Base-by-base conservation (phyloP, 1,140 invertebrate species). In the Metopolophium dirhodum region DNA sequence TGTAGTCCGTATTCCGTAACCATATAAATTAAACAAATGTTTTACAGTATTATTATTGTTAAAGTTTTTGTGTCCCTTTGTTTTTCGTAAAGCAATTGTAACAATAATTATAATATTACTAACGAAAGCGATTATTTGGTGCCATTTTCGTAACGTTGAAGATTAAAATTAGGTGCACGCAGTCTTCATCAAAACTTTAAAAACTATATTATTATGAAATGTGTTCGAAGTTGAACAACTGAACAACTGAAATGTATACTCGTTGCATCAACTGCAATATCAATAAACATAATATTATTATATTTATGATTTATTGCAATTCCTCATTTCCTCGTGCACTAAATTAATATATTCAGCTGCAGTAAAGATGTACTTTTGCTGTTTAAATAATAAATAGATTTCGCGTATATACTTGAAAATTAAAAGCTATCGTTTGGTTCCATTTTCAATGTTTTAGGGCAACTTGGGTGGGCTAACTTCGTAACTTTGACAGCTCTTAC, bases 11-110 rank as follows among this genome's bases (percentile, higher is more conserved):
- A 51, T 0, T 14, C 51, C 9, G 8, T 47, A 47, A 41, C 41
- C 30, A 14, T 77, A 77, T 86, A 47, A 49, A 86, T 86, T 86
- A 49, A 86, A 86, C 85, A 30, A 86, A 86, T 49, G 45, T 47
- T 86, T 26, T 86, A n/a, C 41, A 47, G 45, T n/a, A 18, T 18
- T n/a, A n/a, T 77, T 77, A 77, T 86, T 49, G 45, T 47, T 30
- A n/a, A 47, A 86, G 85, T 47, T 86, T 3, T 30, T n/a, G 23
- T 22, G 11, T 86, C 26, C 14, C 11, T 86, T 45, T 86, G 26
- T 47, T 86, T 86, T 86, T 86, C 41, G 18, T 47, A 86, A 2
- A 11, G 6, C 0, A 47, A 45, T 86, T 30, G 61, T 77, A 18
- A 77, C 61, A 77, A 77, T 77, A 54, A 54, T 54, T n/a, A 77